phyloP scores from a whole-genome alignment of 2,113 vertebrate genomes.

The Emydocephalus ijimae region DNA sequence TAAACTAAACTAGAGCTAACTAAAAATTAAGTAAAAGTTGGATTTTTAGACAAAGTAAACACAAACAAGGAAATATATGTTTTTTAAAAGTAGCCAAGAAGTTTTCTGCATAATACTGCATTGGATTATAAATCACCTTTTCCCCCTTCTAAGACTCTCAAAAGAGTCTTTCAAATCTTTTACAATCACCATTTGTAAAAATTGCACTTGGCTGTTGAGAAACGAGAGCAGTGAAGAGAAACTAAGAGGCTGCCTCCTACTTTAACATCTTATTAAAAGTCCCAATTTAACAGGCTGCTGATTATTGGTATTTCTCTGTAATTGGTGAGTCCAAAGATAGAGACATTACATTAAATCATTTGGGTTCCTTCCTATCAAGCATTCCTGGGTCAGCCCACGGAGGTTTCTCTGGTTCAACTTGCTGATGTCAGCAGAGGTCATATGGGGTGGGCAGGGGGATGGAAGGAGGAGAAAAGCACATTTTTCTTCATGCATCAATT shows the following conservation, averaged over 20 bases:
- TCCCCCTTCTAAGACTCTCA: conserved; percentile 27
- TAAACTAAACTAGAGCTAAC: neutral
- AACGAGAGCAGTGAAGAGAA: conserved; percentile 30
- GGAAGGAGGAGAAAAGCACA: neutral
- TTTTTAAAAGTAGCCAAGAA: conserved; percentile 22
- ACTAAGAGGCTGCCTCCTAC: neutral
- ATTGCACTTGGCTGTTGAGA: conserved; percentile 22
- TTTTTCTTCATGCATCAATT: conserved; percentile 13
- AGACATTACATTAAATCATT: neutral
- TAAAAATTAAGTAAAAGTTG: neutral
- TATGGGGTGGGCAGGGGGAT: neutral
- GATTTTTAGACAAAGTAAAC: conserved; percentile 40
- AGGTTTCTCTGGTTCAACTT: neutral
- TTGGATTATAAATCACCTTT: neutral
- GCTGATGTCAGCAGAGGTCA: neutral
- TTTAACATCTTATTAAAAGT: conserved; percentile 22
- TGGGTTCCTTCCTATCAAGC: neutral
- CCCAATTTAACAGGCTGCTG: conserved; percentile 6
- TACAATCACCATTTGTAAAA: neutral
- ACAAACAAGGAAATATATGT: conserved; percentile 20
- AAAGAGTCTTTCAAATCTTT: conserved; percentile 18
- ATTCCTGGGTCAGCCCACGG: neutral
- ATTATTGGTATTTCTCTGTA: conserved; percentile 5
- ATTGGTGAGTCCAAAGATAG: conserved; percentile 1
- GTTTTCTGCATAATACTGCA: conserved; percentile 12